Conservation (phyloP, 2,113 vertebrate genomes). For the Erythrocercus mccallii region DNA sequence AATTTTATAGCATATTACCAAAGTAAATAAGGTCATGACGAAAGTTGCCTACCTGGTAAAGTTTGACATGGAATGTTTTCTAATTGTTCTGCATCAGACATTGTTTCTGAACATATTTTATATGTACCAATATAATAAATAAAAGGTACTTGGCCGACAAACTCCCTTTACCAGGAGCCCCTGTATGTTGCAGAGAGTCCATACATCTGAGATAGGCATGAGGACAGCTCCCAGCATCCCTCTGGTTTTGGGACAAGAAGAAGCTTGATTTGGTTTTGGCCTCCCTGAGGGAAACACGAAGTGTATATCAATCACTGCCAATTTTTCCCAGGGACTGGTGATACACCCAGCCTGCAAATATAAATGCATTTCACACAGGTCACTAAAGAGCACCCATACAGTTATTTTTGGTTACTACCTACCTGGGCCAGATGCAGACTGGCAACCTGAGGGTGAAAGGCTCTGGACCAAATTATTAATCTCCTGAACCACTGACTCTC, state of each 20-base stretch:
- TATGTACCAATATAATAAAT: background rate
- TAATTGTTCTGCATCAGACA: background rate
- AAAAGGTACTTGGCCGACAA: fast-evolving
- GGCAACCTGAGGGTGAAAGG: background rate
- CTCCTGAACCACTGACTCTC: background rate
- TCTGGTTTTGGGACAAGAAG: background rate
- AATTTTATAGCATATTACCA: background rate
- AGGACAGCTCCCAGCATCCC: background rate
- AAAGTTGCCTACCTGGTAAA: background rate
- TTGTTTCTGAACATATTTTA: background rate
- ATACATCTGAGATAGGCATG: fast-evolving
- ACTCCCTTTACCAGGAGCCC: background rate
- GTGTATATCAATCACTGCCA: background rate
- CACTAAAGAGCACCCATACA: background rate
- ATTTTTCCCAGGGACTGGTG: background rate
- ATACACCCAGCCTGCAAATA: background rate
- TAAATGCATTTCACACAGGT: background rate
- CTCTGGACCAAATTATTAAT: background rate
- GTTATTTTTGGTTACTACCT: background rate
- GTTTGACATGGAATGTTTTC: background rate
- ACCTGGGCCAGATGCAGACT: background rate
- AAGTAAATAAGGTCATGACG: background rate
- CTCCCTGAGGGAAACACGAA: background rate
- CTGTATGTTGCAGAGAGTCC: background rate
- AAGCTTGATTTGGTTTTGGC: background rate